Evolutionary conservation across 53 echinoderm and acorn worm genomes (phyloP).

Genomic region (Henricia sp.): DNA sequence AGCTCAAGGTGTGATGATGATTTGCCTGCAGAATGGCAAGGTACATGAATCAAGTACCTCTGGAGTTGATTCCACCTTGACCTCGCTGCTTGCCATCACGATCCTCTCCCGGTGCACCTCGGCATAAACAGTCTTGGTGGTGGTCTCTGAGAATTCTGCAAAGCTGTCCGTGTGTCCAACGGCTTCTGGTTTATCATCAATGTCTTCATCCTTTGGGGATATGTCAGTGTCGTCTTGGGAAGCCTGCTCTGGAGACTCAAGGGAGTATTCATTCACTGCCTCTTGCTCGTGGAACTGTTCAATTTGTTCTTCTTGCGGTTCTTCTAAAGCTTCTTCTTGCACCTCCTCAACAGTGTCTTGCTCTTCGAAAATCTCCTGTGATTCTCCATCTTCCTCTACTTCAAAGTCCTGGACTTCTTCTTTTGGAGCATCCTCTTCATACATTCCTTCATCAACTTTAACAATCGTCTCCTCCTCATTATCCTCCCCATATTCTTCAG

Average conservation of each 20-base stretch:
- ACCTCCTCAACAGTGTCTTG: neutral
- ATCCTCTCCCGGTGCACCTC: slow-evolving; percentile 53
- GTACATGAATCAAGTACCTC: slow-evolving; percentile 35
- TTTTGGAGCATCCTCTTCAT: slow-evolving; percentile 31
- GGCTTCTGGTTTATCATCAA: neutral
- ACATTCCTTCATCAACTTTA: slow-evolving; percentile 53
- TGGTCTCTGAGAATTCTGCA: slow-evolving; percentile 40
- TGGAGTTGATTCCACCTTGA: slow-evolving; percentile 9
- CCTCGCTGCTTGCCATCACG: slow-evolving; percentile 14
- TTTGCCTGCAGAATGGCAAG: neutral
- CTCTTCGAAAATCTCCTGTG: neutral
- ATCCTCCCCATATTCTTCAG: slow-evolving; percentile 22
- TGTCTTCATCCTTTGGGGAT: slow-evolving; percentile 10
- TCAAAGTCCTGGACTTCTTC: slow-evolving; percentile 8
- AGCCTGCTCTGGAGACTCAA: neutral
- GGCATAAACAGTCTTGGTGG: slow-evolving; percentile 35
- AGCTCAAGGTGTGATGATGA: neutral
- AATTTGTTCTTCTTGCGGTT: neutral
- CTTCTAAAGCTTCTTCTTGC: slow-evolving; percentile 20
- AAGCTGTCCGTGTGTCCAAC: neutral
- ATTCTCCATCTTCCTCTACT: slow-evolving; percentile 6
- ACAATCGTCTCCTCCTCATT: slow-evolving; percentile 5
- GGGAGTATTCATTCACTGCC: neutral
- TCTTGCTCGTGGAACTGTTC: neutral
- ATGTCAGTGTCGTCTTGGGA: slow-evolving; percentile 9